phyloP scores from a whole-genome alignment of 1,140 invertebrate genomes.

The Drosophila tropicalis region DNA sequence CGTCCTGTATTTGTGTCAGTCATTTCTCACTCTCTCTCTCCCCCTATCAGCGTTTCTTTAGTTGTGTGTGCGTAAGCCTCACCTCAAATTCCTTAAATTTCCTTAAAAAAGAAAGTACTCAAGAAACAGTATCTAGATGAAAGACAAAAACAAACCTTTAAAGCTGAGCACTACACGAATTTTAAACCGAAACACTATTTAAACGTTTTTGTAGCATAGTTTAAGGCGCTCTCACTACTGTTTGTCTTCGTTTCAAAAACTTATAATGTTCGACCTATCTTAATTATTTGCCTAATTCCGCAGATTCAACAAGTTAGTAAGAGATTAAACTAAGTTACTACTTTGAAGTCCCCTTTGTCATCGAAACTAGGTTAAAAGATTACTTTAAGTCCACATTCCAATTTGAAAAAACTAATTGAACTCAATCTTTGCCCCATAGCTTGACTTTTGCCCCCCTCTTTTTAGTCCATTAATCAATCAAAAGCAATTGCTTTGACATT shows the following conservation, averaged over 20 bases:
- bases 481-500: conserved; percentile 56
- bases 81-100: conserved; percentile 9
- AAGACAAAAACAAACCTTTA: background rate
- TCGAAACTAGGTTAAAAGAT: background rate
- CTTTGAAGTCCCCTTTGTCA: background rate
- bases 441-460: too few species aligned
- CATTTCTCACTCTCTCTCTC: conserved; percentile 20
- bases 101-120: background rate
- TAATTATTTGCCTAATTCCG: too few species aligned
- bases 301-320: too few species aligned
- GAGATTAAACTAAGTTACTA: too few species aligned
- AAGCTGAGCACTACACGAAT: background rate
- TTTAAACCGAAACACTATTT: background rate
- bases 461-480: conserved; percentile 54
- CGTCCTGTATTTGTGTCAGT: conserved; percentile 75
- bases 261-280: too few species aligned
- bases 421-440: too few species aligned
- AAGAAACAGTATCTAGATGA: background rate
- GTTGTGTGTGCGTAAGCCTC: conserved; percentile 2
- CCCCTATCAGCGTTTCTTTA: background rate
- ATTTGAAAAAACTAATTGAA: background rate
- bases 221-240: too few species aligned
- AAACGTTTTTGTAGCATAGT: background rate
- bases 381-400: background rate
- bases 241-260: too few species aligned